Percentiles rank a stretch among this genome's conserved stretches.
Conservation (phyloP, 2,113 vertebrate genomes). For the Catharus minimus region DNA sequence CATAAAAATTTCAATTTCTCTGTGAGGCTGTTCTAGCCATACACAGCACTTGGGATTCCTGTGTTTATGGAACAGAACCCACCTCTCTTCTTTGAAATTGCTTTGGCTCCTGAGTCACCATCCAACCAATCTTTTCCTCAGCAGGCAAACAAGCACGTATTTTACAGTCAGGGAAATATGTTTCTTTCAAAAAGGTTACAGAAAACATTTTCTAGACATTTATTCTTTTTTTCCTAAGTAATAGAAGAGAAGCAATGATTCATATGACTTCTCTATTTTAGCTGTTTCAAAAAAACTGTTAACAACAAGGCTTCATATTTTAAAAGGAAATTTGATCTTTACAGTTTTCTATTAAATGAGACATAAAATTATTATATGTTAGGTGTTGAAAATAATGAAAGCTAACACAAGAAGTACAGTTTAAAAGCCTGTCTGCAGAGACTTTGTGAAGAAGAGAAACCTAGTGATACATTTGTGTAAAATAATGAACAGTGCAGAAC, state of each 20-base stretch:
- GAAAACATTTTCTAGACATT: slow-evolving; percentile 9
- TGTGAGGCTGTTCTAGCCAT: not conserved
- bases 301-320: not conserved
- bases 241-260: not conserved
- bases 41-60: not conserved
- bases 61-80: not conserved
- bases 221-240: not conserved
- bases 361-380: not conserved
- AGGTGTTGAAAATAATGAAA: slow-evolving; percentile 25
- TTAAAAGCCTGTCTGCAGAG: not conserved
- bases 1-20: not conserved
- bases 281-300: not conserved
- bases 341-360: not conserved
- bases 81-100: not conserved
- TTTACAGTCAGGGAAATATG: not conserved
- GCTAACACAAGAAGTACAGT: not conserved
- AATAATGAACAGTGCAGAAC: slow-evolving; percentile 12
- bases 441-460: not conserved
- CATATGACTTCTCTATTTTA: not conserved
- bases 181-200: slow-evolving; percentile 1
- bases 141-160: not conserved
- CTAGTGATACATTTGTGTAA: not conserved
- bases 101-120: not conserved
- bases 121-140: not conserved
- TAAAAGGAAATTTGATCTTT: slow-evolving; percentile 4